phyloP scores from a whole-genome alignment of 1,140 invertebrate genomes.

The Akabosia matsudoensis region DNA sequence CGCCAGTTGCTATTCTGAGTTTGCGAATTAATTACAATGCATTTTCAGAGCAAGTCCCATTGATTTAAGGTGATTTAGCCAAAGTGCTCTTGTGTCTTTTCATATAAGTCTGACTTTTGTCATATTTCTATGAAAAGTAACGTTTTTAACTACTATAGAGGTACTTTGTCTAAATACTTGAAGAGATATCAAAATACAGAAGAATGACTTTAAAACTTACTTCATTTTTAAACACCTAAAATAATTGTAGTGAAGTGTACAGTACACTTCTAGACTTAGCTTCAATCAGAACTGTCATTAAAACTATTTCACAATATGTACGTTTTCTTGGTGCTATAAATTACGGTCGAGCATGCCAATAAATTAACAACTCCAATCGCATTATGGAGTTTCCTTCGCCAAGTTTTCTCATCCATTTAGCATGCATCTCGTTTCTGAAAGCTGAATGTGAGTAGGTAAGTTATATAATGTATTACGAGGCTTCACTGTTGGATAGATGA shows the following conservation, averaged over 20 bases:
- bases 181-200: too few relatives aligned
- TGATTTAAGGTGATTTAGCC: too few relatives aligned
- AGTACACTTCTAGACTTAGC: background rate
- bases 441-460: background rate
- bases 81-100: too few relatives aligned
- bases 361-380: background rate
- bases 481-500: background rate
- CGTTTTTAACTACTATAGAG: too few relatives aligned
- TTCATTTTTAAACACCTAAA: background rate
- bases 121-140: too few relatives aligned
- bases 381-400: slow-evolving; percentile 20
- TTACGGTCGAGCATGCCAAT: slow-evolving; percentile 16
- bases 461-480: background rate
- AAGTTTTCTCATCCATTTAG: slow-evolving; percentile 22
- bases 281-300: background rate
- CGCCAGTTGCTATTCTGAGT: too few relatives aligned
- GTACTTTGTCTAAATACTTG: too few relatives aligned
- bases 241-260: background rate
- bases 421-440: background rate
- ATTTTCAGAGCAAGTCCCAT: too few relatives aligned
- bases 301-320: background rate
- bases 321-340: slow-evolving; percentile 9
- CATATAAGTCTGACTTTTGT: too few relatives aligned
- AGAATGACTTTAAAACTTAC: too few relatives aligned
- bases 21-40: too few relatives aligned